These are phyloP conservation scores for Lapara coniferarum DNA, from an alignment of 2,888 invertebrate species.

Conservation along the genomic window DNA sequence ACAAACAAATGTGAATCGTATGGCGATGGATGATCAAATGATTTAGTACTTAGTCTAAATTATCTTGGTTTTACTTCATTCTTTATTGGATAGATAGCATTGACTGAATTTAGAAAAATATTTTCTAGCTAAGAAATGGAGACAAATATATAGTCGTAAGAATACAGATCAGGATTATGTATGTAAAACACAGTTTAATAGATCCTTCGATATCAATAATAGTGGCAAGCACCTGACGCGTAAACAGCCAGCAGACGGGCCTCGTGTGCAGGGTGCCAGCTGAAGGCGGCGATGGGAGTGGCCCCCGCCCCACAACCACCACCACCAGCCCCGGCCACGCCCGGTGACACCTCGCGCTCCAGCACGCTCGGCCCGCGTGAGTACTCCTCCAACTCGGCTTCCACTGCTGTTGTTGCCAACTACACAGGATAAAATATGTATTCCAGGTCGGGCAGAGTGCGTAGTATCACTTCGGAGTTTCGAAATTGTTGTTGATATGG, in stretches of 20 bases:
- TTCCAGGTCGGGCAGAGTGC: background rate
- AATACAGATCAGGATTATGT: too few species aligned
- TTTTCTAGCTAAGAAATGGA: too few species aligned
- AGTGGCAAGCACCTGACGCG: constrained; percentile 61
- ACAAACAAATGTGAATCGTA: background rate
- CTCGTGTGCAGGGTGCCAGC: constrained; percentile 94
- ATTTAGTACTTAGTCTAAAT: constrained; percentile 29
- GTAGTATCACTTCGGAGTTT: too few species aligned
- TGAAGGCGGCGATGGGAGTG: constrained; percentile 88
- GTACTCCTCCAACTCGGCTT: constrained; percentile 57
- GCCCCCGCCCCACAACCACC: constrained; percentile 56
- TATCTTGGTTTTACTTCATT: background rate
- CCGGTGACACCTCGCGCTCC: constrained; percentile 58
- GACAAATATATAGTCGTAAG: too few species aligned
- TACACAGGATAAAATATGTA: constrained; percentile 20
- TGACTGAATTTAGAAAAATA: too few species aligned
- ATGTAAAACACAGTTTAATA: too few species aligned
- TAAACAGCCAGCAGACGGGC: constrained; percentile 89
- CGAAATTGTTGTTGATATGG: too few species aligned
- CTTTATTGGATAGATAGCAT: too few species aligned
- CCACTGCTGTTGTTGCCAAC: constrained; percentile 51
- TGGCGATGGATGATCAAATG: background rate
- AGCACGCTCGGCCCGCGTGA: constrained; percentile 48
- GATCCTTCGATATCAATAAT: too few species aligned
- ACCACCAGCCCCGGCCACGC: constrained; percentile 50